phyloP scores from a whole-genome alignment of 2,888 invertebrate genomes.

The Hemithea aestivaria region DNA sequence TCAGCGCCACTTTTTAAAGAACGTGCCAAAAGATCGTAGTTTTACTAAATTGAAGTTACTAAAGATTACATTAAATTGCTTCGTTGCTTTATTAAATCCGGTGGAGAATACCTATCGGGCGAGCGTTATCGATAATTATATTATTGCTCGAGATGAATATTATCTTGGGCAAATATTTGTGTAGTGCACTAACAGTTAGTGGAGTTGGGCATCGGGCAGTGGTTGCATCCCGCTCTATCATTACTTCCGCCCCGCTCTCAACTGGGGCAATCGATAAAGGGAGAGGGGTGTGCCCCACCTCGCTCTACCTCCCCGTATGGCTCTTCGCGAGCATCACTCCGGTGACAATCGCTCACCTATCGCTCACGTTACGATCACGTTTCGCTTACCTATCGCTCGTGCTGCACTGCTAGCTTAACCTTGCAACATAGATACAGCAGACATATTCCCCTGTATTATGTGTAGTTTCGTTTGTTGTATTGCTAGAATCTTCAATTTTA shows the following conservation, averaged over 20 bases:
- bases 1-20: too few relatives aligned
- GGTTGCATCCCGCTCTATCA: conserved; percentile 77
- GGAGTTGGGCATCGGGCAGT: conserved; percentile 69
- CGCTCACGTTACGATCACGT: conserved; percentile 16
- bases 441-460: neutral
- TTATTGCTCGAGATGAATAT: conserved; percentile 48
- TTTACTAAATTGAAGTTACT: too few relatives aligned
- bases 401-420: conserved; percentile 16
- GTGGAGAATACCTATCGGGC: too few relatives aligned
- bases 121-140: too few relatives aligned
- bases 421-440: neutral
- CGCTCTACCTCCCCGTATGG: conserved; percentile 45
- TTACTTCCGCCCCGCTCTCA: conserved; percentile 78
- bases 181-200: conserved; percentile 67
- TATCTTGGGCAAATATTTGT: conserved; percentile 68
- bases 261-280: conserved; percentile 83
- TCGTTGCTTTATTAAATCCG: too few relatives aligned
- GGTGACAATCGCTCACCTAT: conserved; percentile 67
- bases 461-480: too few relatives aligned
- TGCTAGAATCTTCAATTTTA: too few relatives aligned
- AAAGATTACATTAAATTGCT: too few relatives aligned
- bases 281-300: conserved; percentile 45
- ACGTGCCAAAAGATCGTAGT: too few relatives aligned
- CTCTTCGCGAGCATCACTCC: conserved; percentile 69
- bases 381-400: conserved; percentile 25